Evolutionary conservation across 1,140 invertebrate species (phyloP).

Genomic region (Orchesella cincta): DNA sequence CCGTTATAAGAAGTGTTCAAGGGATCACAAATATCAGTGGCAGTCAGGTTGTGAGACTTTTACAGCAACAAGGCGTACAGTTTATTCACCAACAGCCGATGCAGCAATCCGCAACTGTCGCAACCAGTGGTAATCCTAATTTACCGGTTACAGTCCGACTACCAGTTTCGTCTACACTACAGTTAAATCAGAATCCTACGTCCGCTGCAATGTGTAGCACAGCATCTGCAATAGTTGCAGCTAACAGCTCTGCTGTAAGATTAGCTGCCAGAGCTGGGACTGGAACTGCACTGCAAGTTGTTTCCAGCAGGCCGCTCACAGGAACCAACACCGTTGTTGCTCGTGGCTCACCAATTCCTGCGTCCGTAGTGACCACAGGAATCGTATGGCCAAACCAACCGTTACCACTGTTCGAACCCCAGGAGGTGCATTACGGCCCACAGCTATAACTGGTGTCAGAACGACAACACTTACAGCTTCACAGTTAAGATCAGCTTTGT

Average conservation of each 20-base stretch:
- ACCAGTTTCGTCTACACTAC: constrained; percentile 34
- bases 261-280: constrained; percentile 3
- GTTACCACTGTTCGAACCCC: constrained; percentile 15
- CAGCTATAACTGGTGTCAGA: neutral
- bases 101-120: neutral
- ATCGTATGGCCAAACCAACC: constrained; percentile 13
- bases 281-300: constrained; percentile 17
- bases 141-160: constrained; percentile 42
- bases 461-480: constrained; percentile 36
- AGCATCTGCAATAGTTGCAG: constrained; percentile 42
- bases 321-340: constrained; percentile 42
- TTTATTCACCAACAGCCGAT: constrained; percentile 32
- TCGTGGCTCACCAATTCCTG: constrained; percentile 35
- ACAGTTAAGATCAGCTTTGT: constrained; percentile 32
- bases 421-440: neutral
- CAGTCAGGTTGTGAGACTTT: constrained; percentile 42
- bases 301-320: constrained; percentile 15
- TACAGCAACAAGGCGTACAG: constrained; percentile 40
- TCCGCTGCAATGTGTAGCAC: constrained; percentile 36
- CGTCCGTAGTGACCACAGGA: constrained; percentile 8
- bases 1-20: neutral
- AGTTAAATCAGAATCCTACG: neutral
- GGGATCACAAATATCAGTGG: constrained; percentile 5
- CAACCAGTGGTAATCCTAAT: constrained; percentile 22
- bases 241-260: constrained; percentile 29